phyloP scores from a whole-genome alignment of 2,113 vertebrate genomes.

The Condylura cristata region DNA sequence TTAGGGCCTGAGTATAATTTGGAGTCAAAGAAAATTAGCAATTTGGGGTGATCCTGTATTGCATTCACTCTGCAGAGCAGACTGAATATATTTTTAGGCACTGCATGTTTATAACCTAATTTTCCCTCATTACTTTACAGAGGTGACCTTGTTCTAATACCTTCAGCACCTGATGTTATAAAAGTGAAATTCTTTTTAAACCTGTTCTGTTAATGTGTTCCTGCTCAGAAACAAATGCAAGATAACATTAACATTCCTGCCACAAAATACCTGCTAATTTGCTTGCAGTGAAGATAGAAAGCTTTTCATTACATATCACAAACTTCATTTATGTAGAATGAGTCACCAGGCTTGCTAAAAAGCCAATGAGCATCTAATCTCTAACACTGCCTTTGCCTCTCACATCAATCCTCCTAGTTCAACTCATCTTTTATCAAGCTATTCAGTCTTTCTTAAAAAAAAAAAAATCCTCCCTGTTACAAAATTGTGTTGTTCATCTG shows the following conservation, averaged over 20 bases:
- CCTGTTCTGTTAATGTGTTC: conserved; percentile 81
- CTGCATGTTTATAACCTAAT: conserved; percentile 85
- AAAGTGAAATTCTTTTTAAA: conserved; percentile 85
- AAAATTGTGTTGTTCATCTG: conserved; percentile 82
- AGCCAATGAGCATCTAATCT: conserved; percentile 85
- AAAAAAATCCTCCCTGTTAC: conserved; percentile 76
- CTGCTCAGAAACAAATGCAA: conserved; percentile 85
- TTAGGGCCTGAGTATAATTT: conserved; percentile 56
- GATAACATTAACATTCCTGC: conserved; percentile 87
- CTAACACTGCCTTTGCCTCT: conserved; percentile 81
- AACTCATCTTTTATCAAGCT: conserved; percentile 83
- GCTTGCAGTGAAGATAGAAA: conserved; percentile 86
- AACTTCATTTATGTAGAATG: conserved; percentile 88
- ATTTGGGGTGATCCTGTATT: conserved; percentile 72
- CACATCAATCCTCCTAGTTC: conserved; percentile 83
- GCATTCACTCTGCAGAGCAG: conserved; percentile 75
- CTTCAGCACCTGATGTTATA: conserved; percentile 83
- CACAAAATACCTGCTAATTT: conserved; percentile 87
- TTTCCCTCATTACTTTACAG: conserved; percentile 83
- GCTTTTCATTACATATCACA: conserved; percentile 89
- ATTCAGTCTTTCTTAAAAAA: conserved; percentile 67
- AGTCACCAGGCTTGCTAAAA: conserved; percentile 85
- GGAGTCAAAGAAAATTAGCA: conserved; percentile 79
- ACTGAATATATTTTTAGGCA: conserved; percentile 84
- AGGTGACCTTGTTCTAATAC: conserved; percentile 88